phyloP scores from a whole-genome alignment of 2,113 vertebrate species.

The Bettongia penicillata region DNA sequence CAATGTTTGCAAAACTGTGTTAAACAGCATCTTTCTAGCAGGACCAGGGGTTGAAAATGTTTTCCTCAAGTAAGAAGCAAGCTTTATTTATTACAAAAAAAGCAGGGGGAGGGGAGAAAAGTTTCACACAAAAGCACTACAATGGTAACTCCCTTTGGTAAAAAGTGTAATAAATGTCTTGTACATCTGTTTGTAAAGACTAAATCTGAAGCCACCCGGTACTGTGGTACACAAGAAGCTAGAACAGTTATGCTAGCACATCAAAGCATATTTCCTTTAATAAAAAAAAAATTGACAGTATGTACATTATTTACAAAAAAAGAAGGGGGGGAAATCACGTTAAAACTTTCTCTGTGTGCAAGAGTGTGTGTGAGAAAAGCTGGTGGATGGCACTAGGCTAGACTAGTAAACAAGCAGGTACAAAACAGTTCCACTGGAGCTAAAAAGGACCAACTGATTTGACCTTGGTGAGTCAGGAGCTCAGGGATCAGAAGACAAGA shows the following conservation, averaged over 20 bases:
- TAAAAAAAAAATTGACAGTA: slow-evolving; percentile 87
- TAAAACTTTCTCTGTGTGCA: slow-evolving; percentile 80
- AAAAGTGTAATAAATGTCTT: slow-evolving; percentile 87
- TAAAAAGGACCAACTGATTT: slow-evolving; percentile 84
- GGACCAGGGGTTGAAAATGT: slow-evolving; percentile 74
- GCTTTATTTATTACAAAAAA: slow-evolving; percentile 84
- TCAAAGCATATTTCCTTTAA: slow-evolving; percentile 88
- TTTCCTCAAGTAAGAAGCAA: slow-evolving; percentile 86
- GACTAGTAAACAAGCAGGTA: slow-evolving; percentile 88
- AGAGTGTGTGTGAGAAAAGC: slow-evolving; percentile 80
- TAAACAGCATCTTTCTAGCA: slow-evolving; percentile 74
- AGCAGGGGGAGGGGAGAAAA: slow-evolving; percentile 70
- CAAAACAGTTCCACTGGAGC: slow-evolving; percentile 87
- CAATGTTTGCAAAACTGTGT: neutral
- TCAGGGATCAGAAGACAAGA: slow-evolving; percentile 73
- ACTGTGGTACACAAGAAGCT: slow-evolving; percentile 88
- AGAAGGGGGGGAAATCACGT: slow-evolving; percentile 76
- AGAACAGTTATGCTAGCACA: slow-evolving; percentile 87
- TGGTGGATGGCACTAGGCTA: slow-evolving; percentile 87
- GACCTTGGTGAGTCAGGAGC: slow-evolving; percentile 78
- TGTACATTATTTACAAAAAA: slow-evolving; percentile 88
- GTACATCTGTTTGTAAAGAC: slow-evolving; percentile 79
- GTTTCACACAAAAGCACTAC: slow-evolving; percentile 89
- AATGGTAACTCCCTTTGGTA: slow-evolving; percentile 89
- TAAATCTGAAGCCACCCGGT: slow-evolving; percentile 86